Percentiles rank a stretch among this genome's conserved stretches.
Evolutionary conservation across 2,797 vertebrate genomes (phyloP).

Genomic region (Malurus leucopterus): DNA sequence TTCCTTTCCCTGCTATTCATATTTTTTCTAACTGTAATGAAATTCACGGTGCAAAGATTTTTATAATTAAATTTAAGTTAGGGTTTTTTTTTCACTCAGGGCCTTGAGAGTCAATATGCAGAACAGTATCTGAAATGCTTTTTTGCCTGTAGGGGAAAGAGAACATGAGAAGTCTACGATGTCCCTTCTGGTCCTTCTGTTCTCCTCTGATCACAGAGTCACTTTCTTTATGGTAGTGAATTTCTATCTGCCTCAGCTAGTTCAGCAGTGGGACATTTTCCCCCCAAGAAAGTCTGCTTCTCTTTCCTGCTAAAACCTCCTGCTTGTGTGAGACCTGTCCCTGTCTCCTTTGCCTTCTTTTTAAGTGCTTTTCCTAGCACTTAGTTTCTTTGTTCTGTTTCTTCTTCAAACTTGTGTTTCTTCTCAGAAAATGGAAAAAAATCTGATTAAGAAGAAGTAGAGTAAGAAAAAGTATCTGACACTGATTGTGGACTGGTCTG

Average conservation of each 20-base stretch:
- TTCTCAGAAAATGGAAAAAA: not conserved
- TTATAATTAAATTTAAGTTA: not conserved
- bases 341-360: not conserved
- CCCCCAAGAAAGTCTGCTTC: not conserved
- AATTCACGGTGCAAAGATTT: not conserved
- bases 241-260: not conserved
- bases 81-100: not conserved
- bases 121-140: not conserved
- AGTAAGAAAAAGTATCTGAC: not conserved
- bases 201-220: not conserved
- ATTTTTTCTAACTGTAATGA: not conserved
- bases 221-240: not conserved
- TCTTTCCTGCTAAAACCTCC: not conserved
- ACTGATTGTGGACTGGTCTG: not conserved
- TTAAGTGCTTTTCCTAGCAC: not conserved
- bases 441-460: not conserved
- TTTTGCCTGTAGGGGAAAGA: not conserved
- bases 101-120: not conserved
- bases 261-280: not conserved
- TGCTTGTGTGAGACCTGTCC: not conserved
- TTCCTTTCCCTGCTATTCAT: not conserved
- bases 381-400: not conserved
- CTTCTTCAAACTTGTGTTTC: not conserved
- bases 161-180: not conserved
- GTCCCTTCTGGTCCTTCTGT: not conserved